Evolutionary conservation across 1,140 invertebrate species (phyloP).

Genomic region (Drosophila carrolli): DNA sequence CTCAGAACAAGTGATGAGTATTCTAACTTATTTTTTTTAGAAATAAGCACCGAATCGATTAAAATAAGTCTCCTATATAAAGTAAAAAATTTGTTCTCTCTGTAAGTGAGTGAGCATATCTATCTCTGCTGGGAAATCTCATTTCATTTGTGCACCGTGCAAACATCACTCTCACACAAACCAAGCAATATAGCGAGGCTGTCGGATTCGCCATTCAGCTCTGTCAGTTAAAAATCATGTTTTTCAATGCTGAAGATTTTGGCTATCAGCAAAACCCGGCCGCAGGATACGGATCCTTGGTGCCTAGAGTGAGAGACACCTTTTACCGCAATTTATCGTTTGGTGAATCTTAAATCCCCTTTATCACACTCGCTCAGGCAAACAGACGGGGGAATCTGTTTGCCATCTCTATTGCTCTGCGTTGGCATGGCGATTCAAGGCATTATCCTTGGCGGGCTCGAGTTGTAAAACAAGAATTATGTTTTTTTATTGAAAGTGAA

Average conservation of each 20-base stretch:
- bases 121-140: constrained; percentile 73
- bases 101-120: constrained; percentile 38
- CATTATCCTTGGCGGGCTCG: constrained; percentile 42
- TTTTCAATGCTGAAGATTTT: constrained; percentile 68
- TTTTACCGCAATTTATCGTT: constrained; percentile 80
- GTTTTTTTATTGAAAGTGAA: constrained; percentile 59
- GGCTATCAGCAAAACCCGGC: constrained; percentile 61
- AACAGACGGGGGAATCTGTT: constrained; percentile 16
- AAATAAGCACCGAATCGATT: too few relatives aligned
- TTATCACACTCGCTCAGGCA: constrained; percentile 43
- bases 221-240: constrained; percentile 80
- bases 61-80: too few relatives aligned
- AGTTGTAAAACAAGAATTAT: constrained; percentile 68
- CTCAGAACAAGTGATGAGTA: too few relatives aligned
- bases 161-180: constrained; percentile 24
- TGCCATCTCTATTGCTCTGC: constrained; percentile 1
- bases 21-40: too few relatives aligned
- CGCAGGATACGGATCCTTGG: constrained; percentile 17
- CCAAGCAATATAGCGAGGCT: constrained; percentile 4
- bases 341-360: constrained; percentile 71
- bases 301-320: constrained; percentile 57
- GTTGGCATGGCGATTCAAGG: constrained; percentile 57
- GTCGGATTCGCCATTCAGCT: constrained; percentile 61
- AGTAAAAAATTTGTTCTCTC: background rate
- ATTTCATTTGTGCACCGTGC: constrained; percentile 72